These are phyloP conservation scores for Oncorhynchus kisutch DNA, from an alignment of 2,113 vertebrate species.

Conservation along the genomic window DNA sequence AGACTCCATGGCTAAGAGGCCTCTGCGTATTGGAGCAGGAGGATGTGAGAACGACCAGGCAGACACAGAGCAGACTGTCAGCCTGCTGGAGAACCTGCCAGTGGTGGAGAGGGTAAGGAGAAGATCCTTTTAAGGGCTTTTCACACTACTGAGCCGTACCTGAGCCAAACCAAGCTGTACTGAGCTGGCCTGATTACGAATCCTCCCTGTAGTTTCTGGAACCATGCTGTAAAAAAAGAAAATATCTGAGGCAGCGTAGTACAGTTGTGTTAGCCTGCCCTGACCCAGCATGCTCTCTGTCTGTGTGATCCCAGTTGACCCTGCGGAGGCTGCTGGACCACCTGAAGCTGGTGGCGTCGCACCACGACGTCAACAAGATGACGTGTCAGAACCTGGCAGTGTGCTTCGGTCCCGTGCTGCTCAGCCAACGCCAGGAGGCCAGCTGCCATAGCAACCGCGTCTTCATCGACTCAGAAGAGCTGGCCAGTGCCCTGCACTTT, in stretches of 20 bases:
- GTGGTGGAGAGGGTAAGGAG: constrained; percentile 88
- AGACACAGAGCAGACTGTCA: constrained; percentile 82
- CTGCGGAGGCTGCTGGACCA: constrained; percentile 92
- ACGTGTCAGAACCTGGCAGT: constrained; percentile 98
- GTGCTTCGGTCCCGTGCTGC: constrained; percentile 93
- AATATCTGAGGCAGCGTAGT: too few species aligned
- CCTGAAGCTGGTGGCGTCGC: constrained; percentile 92
- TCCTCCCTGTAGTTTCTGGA: too few species aligned
- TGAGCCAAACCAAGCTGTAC: too few species aligned
- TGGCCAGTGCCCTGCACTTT: constrained; percentile 95
- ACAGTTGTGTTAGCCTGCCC: neutral
- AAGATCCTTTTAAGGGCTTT: neutral
- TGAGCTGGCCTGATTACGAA: too few species aligned
- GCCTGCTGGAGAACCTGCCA: constrained; percentile 86
- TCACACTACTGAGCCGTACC: too few species aligned
- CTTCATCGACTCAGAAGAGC: constrained; percentile 95
- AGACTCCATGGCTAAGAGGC: constrained; percentile 85
- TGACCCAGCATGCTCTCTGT: neutral
- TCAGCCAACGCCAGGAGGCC: constrained; percentile 92
- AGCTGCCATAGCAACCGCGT: constrained; percentile 88
- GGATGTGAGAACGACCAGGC: constrained; percentile 86
- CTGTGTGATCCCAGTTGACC: constrained; percentile 76
- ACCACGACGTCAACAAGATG: constrained; percentile 96
- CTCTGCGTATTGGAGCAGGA: constrained; percentile 80
- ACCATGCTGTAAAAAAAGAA: too few species aligned